Evolutionary conservation across 2,888 invertebrate genomes (phyloP).

Genomic region (Clanis bilineata): DNA sequence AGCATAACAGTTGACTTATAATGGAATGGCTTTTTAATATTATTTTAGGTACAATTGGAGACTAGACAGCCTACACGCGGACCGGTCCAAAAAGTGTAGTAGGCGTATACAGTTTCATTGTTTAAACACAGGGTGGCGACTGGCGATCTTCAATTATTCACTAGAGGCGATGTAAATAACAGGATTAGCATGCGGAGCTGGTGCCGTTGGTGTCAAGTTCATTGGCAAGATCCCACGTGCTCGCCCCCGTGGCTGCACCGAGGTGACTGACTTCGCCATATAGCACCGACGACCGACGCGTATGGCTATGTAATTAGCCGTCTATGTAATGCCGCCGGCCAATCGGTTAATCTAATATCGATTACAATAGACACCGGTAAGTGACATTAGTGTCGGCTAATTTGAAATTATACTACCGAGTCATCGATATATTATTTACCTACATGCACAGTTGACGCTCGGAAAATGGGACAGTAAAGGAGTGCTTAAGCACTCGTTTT

Average conservation of each 20-base stretch:
- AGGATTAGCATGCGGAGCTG: slow-evolving; percentile 59
- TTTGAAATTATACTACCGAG: slow-evolving; percentile 4
- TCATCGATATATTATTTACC: neutral
- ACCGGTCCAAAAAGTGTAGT: neutral
- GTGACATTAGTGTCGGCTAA: slow-evolving; percentile 22
- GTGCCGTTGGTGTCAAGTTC: slow-evolving; percentile 64
- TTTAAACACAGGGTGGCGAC: neutral
- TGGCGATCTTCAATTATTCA: neutral
- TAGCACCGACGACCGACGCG: slow-evolving; percentile 49
- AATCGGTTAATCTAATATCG: slow-evolving; percentile 32
- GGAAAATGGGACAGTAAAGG: too few species aligned
- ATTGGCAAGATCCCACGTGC: slow-evolving; percentile 73
- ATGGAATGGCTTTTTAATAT: too few species aligned
- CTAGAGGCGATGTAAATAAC: slow-evolving; percentile 28
- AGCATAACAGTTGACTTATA: too few species aligned
- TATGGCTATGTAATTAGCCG: slow-evolving; percentile 59
- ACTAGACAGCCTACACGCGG: neutral
- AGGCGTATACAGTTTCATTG: neutral
- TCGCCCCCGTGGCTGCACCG: slow-evolving; percentile 56
- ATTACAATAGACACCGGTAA: slow-evolving; percentile 5
- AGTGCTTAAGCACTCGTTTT: too few species aligned
- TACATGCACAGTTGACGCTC: neutral
- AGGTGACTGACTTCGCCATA: slow-evolving; percentile 71
- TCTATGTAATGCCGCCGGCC: slow-evolving; percentile 35
- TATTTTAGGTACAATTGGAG: too few species aligned